phyloP scores from a whole-genome alignment of 2,797 vertebrate genomes.

The Sebastes oblongus region DNA sequence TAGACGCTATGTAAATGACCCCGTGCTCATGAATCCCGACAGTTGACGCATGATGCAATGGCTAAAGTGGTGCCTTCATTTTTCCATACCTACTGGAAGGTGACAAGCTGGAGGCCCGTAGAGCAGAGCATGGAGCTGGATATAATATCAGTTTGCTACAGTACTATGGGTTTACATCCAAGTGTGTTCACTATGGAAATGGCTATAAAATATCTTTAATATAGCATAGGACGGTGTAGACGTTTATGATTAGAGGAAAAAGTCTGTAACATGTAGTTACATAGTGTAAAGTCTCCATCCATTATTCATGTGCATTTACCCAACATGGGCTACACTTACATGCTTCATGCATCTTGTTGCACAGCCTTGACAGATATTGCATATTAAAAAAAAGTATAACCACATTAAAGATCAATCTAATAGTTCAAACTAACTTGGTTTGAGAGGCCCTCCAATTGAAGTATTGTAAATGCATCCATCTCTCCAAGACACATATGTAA shows the following conservation, averaged over 20 bases:
- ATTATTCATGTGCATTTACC: neutral
- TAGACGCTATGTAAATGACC: slow-evolving; percentile 37
- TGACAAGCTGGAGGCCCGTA: slow-evolving; percentile 9
- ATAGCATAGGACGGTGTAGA: neutral
- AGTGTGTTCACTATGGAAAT: neutral
- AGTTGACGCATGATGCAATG: slow-evolving; percentile 44
- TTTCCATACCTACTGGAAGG: slow-evolving; percentile 34
- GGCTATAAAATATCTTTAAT: neutral
- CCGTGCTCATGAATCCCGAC: slow-evolving; percentile 43
- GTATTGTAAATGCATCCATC: neutral
- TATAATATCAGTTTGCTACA: neutral
- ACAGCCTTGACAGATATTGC: neutral
- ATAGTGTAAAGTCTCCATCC: neutral
- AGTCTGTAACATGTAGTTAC: neutral
- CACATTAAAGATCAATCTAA: neutral
- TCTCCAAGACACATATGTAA: neutral
- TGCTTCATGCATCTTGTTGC: neutral
- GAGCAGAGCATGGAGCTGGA: slow-evolving; percentile 1
- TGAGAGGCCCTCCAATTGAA: neutral
- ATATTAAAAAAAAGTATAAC: neutral
- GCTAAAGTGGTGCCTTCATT: slow-evolving; percentile 25
- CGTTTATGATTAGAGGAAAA: neutral
- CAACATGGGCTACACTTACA: neutral
- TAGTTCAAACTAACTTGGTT: no score
- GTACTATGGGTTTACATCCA: neutral